Percentiles rank a stretch among this genome's conserved stretches.
These are phyloP conservation scores for Plumapathes pennacea DNA, from an alignment of 92 coral and sea anemone species.

Conservation along the genomic window DNA sequence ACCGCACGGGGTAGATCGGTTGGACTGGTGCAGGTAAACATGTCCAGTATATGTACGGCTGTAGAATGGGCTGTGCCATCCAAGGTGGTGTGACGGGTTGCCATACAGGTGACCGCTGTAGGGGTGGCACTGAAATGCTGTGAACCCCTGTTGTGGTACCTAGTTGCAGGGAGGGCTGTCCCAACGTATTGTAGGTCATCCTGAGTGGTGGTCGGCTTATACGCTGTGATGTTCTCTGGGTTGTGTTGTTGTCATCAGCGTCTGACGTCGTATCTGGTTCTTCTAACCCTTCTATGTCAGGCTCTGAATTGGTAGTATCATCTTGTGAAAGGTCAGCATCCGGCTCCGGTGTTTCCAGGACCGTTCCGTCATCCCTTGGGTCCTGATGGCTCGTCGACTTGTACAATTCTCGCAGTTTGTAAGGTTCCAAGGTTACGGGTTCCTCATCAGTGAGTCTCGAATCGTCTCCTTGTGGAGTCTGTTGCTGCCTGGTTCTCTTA, in stretches of 20 bases:
- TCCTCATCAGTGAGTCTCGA: not conserved
- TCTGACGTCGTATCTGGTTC: not conserved
- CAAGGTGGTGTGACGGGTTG: constrained; percentile 1
- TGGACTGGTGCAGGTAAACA: too few relatives aligned
- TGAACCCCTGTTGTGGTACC: constrained; percentile 1
- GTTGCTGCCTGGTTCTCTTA: not conserved
- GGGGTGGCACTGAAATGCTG: not conserved
- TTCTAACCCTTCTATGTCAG: not conserved
- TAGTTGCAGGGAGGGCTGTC: constrained; percentile 12
- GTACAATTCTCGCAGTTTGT: not conserved
- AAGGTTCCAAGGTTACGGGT: not conserved
- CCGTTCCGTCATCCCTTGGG: not conserved
- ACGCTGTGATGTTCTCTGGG: constrained; percentile 7
- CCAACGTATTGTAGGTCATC: constrained; percentile 8
- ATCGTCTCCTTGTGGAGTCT: not conserved
- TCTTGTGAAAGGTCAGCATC: not conserved
- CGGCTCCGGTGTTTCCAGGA: not conserved
- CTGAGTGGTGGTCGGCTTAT: constrained; percentile 5
- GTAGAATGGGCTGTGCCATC: constrained; percentile 1
- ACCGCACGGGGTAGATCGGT: too few relatives aligned
- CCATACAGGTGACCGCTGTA: constrained; percentile 15
- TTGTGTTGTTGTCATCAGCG: not conserved
- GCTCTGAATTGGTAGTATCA: not conserved
- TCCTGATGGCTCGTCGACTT: not conserved
- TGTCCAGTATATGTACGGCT: too few relatives aligned